Percentiles rank a stretch among this genome's conserved stretches.
Evolutionary conservation across 2,888 invertebrate genomes (phyloP).

Genomic region (Euplexia lucipara): DNA sequence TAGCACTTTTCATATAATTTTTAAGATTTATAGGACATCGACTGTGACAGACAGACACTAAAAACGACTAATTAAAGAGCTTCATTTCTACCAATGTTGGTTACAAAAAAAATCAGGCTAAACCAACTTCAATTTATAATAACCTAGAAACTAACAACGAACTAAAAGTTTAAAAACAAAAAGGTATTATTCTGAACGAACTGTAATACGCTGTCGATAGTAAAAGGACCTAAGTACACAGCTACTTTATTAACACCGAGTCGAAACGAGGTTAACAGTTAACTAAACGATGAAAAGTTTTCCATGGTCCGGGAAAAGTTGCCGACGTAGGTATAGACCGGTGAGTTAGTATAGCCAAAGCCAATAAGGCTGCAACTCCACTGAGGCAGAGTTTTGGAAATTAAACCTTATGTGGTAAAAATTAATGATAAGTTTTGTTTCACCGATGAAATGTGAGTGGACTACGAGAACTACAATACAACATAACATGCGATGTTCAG

Average conservation of each 20-base stretch:
- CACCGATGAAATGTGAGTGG: too few species aligned
- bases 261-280: slow-evolving; percentile 40
- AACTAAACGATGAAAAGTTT: slow-evolving; percentile 42
- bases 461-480: too few species aligned
- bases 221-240: slow-evolving; percentile 24
- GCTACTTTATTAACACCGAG: slow-evolving; percentile 32
- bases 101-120: background rate
- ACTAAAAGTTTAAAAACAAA: slow-evolving; percentile 11
- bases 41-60: background rate
- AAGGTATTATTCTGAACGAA: slow-evolving; percentile 14
- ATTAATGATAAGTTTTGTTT: too few species aligned
- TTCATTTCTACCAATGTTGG: too few species aligned
- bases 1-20: too few species aligned
- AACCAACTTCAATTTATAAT: background rate
- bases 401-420: too few species aligned
- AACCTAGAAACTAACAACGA: slow-evolving; percentile 8
- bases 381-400: background rate
- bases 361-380: background rate
- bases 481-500: too few species aligned
- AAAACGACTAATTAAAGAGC: too few species aligned
- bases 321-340: background rate
- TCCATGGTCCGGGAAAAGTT: slow-evolving; percentile 24
- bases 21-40: background rate
- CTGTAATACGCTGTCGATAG: slow-evolving; percentile 37
- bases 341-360: too few species aligned